Conservation (phyloP, 1,140 invertebrate species). For the Saccostrea glomerata region DNA sequence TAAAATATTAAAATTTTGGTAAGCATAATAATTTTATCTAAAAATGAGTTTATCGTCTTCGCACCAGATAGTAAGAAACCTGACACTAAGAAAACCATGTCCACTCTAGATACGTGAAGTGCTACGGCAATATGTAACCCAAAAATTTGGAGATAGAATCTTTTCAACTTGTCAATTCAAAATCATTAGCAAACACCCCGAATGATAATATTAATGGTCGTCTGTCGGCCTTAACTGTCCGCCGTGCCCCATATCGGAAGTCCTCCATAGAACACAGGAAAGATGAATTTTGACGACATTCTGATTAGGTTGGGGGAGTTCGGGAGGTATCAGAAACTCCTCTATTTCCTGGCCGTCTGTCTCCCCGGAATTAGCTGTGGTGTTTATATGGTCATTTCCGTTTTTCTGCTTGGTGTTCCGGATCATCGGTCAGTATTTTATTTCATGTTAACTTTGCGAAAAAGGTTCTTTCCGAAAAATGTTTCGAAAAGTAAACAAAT, state of each 20-base stretch:
- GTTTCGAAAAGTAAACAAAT: too few species aligned
- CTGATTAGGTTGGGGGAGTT: slow-evolving; percentile 91
- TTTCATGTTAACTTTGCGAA: neutral
- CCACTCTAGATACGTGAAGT: neutral
- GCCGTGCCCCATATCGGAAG: neutral
- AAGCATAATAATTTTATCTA: neutral
- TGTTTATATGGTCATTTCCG: slow-evolving; percentile 83
- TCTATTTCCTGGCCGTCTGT: slow-evolving; percentile 86
- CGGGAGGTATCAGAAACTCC: slow-evolving; percentile 90
- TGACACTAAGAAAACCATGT: neutral
- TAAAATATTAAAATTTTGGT: too few species aligned
- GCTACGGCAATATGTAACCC: neutral
- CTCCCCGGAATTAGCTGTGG: slow-evolving; percentile 84
- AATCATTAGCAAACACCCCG: slow-evolving; percentile 4
- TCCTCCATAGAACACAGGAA: neutral
- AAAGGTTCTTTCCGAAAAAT: too few species aligned
- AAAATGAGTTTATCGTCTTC: neutral
- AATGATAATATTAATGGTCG: neutral
- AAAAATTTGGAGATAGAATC: neutral
- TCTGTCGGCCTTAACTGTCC: neutral
- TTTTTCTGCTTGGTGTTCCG: slow-evolving; percentile 76
- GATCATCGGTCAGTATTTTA: slow-evolving; percentile 59
- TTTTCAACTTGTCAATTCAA: neutral
- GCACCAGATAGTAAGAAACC: neutral
- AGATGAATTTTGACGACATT: slow-evolving; percentile 91